Percentiles rank a stretch among this genome's conserved stretches.
Evolutionary conservation across 2,797 vertebrate genomes (phyloP).

Genomic region (Mallotus villosus): DNA sequence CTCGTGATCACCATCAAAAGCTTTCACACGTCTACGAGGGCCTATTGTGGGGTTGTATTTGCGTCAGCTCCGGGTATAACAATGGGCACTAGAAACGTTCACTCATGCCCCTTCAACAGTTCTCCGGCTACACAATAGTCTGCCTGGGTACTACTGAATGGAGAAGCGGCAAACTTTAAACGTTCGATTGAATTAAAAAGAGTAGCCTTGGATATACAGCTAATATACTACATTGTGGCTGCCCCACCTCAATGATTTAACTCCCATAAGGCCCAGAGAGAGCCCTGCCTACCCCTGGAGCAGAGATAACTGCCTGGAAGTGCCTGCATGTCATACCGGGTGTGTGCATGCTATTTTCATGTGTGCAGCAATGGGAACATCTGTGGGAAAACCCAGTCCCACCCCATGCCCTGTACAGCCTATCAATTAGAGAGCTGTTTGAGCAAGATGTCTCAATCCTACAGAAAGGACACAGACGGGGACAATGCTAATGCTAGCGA

Average conservation of each 20-base stretch:
- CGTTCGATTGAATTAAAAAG: neutral
- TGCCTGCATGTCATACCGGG: slow-evolving; percentile 32
- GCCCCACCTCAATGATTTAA: neutral
- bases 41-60: neutral
- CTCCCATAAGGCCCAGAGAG: neutral
- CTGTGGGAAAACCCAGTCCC: slow-evolving; percentile 39
- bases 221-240: neutral
- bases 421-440: slow-evolving; percentile 38
- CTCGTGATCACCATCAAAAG: neutral
- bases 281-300: neutral
- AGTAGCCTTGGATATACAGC: slow-evolving; percentile 27
- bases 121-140: neutral
- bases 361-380: slow-evolving; percentile 31
- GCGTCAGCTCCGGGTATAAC: neutral
- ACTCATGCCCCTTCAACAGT: slow-evolving; percentile 5
- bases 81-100: neutral
- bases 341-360: slow-evolving; percentile 46
- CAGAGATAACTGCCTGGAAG: slow-evolving; percentile 31
- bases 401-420: slow-evolving; percentile 16
- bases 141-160: neutral
- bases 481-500: neutral
- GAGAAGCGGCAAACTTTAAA: slow-evolving; percentile 6
- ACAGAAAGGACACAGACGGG: neutral
- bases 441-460: slow-evolving; percentile 13
- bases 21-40: neutral